Evolutionary conservation across 2,797 vertebrate species (phyloP).

Genomic region (Leuciscus waleckii): DNA sequence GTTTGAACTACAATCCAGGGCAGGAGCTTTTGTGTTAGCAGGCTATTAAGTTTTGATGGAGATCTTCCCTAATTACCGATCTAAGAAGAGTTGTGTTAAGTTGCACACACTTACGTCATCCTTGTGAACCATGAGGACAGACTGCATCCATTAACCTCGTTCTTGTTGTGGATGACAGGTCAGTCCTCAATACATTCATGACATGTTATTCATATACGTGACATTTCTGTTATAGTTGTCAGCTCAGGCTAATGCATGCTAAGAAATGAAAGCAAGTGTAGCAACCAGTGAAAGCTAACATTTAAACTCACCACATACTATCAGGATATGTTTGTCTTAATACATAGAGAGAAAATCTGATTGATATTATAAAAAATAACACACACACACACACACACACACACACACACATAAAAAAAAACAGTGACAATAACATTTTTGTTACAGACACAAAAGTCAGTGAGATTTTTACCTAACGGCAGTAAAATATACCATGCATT

Average conservation of each 20-base stretch:
- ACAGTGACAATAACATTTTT: slow-evolving; percentile 37
- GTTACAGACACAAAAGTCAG: slow-evolving; percentile 19
- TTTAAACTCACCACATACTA: neutral
- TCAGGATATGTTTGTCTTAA: neutral
- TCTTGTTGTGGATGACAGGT: slow-evolving; percentile 20
- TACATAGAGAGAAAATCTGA: neutral
- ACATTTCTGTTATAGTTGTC: neutral
- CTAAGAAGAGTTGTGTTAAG: slow-evolving; percentile 22
- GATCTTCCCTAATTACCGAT: slow-evolving; percentile 47
- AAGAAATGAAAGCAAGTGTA: neutral
- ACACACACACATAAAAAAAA: too few species aligned
- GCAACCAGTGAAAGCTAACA: neutral
- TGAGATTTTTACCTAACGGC: neutral
- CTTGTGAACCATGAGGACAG: slow-evolving; percentile 26
- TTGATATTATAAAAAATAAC: neutral
- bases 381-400: too few species aligned
- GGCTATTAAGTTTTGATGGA: slow-evolving; percentile 51
- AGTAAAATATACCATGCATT: neutral
- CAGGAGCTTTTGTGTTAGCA: slow-evolving; percentile 29
- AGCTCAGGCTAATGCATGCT: neutral
- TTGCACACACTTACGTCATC: slow-evolving; percentile 41
- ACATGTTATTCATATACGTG: neutral
- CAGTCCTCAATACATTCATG: neutral
- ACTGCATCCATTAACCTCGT: slow-evolving; percentile 37
- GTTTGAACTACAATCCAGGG: slow-evolving; percentile 36